phyloP scores from a whole-genome alignment of 92 coral and sea anemone genomes.

The Zoanthus sansibaricus region DNA sequence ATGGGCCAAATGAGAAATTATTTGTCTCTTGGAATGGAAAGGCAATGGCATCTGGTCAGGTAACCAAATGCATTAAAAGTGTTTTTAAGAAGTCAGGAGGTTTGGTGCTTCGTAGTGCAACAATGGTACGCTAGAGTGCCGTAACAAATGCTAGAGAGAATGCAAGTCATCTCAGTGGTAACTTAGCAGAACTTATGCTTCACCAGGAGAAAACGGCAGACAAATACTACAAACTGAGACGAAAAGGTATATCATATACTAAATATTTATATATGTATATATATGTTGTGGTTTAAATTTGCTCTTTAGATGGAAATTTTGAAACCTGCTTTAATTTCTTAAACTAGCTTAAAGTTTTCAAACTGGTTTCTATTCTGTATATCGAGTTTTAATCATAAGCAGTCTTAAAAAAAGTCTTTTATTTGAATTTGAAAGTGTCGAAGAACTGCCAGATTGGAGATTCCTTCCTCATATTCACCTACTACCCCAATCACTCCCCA shows the following conservation, averaged over 20 bases:
- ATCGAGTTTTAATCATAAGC: too few relatives aligned
- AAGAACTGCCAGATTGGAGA: too few relatives aligned
- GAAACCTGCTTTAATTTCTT: too few relatives aligned
- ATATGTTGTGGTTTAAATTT: too few relatives aligned
- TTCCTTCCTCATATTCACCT: too few relatives aligned
- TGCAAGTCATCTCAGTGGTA: slow-evolving; percentile 28
- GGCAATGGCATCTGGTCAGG: slow-evolving; percentile 35
- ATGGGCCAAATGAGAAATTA: slow-evolving; percentile 10
- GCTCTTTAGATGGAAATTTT: too few relatives aligned
- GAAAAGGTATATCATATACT: background rate
- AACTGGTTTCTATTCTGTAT: too few relatives aligned
- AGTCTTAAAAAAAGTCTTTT: too few relatives aligned
- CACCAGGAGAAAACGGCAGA: slow-evolving; percentile 48
- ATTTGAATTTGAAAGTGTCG: too few relatives aligned
- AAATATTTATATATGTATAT: too few relatives aligned
- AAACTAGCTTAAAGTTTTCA: too few relatives aligned
- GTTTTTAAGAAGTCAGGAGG: slow-evolving; percentile 44
- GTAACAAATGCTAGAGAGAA: slow-evolving; percentile 37
- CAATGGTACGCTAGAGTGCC: slow-evolving; percentile 43
- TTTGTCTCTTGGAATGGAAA: slow-evolving; percentile 38
- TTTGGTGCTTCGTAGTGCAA: slow-evolving; percentile 17
- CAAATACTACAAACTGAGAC: slow-evolving; percentile 28
- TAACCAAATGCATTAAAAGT: slow-evolving; percentile 32
- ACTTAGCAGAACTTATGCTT: slow-evolving; percentile 48
- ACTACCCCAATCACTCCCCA: too few relatives aligned